Percentiles rank a stretch among this genome's conserved stretches.
Conservation (phyloP, 2,797 vertebrate species). For the Pogoniulus pusillus region DNA sequence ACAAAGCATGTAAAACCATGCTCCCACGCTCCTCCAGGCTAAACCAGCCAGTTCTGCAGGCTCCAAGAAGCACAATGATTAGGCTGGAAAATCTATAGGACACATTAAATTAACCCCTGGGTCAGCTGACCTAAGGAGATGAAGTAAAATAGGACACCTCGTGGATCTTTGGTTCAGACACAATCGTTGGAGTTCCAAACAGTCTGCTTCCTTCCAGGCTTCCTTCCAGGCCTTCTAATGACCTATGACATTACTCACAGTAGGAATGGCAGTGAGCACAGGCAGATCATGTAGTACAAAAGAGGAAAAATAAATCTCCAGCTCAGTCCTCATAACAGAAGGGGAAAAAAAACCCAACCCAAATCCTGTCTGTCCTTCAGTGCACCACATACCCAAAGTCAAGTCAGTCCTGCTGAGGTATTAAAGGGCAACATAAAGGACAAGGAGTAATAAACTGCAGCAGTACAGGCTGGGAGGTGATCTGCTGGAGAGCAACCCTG, state of each 20-base stretch:
- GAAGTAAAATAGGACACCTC: neutral
- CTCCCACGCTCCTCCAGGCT: neutral
- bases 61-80: neutral
- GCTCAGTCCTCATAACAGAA: neutral
- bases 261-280: neutral
- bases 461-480: too few relatives aligned
- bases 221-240: neutral
- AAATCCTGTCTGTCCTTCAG: neutral
- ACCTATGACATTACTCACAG: neutral
- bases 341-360: neutral
- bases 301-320: neutral
- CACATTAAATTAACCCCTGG: neutral
- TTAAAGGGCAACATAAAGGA: neutral
- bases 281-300: neutral
- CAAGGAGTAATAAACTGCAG: too few relatives aligned
- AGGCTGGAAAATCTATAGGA: neutral
- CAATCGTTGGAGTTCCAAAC: neutral
- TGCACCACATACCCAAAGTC: neutral
- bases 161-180: neutral
- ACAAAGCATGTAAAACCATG: neutral
- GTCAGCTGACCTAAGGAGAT: neutral
- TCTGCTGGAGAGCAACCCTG: too few relatives aligned
- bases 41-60: neutral
- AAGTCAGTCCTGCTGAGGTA: neutral
- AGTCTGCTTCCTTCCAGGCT: neutral